Base-by-base conservation (phyloP, 92 coral and sea anemone species). In the Muricea muricata region DNA sequence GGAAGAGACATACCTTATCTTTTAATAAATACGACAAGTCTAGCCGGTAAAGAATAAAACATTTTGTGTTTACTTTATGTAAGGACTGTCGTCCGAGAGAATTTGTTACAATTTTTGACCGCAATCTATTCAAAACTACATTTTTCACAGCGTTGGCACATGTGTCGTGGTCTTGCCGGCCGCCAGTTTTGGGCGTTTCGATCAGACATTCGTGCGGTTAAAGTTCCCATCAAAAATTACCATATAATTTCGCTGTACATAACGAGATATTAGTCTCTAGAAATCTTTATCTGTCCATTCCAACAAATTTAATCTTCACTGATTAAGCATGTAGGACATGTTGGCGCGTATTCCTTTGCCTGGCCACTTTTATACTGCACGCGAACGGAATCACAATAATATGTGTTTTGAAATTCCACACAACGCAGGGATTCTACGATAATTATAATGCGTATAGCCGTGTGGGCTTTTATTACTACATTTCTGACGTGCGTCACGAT, bases 231-330 rank as follows among this genome's bases (percentile, higher is more conserved):
- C 0, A 72, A 24, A 68, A 72, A 73, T 73, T 73, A 73, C 45
- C 79, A 41, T 73, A 73, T 73, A 41, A 73, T 73, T 73, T 73
- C 57, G 56, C 57, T 42, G 78, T 42, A 72, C 15, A 72, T 34
- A 72, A 68, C 18, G n/a, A 2, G n/a, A 61, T 28, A 37, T 37
- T 68, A n/a, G 56, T 26, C 56, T 45, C 28, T 17, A 23, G n/a
- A 35, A 70, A 18, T 45, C 54, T 73, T 73, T 39, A 73, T 73
- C 79, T 73, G n/a, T 0, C 4, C 42, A 6, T 30, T 45, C 47
- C 13, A 32, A 23, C 76, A 37, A 70, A 70, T 42, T 37, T 63
- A 63, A 63, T 63, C 30, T 63, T 63, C 70, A 63, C 70, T 63
- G 70, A 28, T 63, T 63, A 63, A 4, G 30, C 13, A 63, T 28